phyloP scores from a whole-genome alignment of 2,113 vertebrate species.

The Cricetomys ansorgei region DNA sequence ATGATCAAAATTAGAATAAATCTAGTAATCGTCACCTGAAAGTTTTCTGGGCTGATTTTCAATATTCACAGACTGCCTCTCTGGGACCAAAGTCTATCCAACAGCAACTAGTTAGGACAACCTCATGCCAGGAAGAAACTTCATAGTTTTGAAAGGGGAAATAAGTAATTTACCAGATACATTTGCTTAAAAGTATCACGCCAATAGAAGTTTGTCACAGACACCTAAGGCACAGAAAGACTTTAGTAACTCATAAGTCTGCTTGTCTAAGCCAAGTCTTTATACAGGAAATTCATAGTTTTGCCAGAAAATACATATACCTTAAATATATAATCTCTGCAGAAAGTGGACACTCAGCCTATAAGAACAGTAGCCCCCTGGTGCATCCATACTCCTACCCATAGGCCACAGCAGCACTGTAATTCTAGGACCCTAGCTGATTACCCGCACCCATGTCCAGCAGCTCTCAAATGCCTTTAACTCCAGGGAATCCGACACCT shows the following conservation, averaged over 20 bases:
- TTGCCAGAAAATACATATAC: conserved; percentile 84
- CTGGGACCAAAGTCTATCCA: conserved; percentile 84
- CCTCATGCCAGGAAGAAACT: conserved; percentile 80
- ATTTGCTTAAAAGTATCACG: conserved; percentile 77
- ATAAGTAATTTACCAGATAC: conserved; percentile 83
- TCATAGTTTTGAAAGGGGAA: conserved; percentile 75
- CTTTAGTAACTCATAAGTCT: conserved; percentile 81
- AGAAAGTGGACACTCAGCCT: conserved; percentile 81
- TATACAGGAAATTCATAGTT: conserved; percentile 76
- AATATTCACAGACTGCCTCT: conserved; percentile 81
- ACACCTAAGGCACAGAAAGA: conserved; percentile 79
- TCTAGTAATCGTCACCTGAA: conserved; percentile 78
- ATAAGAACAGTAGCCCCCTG: conserved; percentile 79
- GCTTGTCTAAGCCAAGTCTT: conserved; percentile 76
- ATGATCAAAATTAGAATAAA: conserved; percentile 73
- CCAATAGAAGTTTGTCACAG: conserved; percentile 80
- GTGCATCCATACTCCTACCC: conserved; percentile 70
- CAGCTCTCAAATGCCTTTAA: background rate
- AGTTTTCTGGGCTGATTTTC: conserved; percentile 79
- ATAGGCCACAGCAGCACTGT: conserved; percentile 83
- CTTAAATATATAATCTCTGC: conserved; percentile 79
- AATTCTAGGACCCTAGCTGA: conserved; percentile 52
- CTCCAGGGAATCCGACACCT: too few species aligned
- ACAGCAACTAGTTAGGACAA: conserved; percentile 84
- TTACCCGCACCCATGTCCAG: background rate